Evolutionary conservation across 2,797 vertebrate genomes (phyloP).

Genomic region (Argya squamiceps): DNA sequence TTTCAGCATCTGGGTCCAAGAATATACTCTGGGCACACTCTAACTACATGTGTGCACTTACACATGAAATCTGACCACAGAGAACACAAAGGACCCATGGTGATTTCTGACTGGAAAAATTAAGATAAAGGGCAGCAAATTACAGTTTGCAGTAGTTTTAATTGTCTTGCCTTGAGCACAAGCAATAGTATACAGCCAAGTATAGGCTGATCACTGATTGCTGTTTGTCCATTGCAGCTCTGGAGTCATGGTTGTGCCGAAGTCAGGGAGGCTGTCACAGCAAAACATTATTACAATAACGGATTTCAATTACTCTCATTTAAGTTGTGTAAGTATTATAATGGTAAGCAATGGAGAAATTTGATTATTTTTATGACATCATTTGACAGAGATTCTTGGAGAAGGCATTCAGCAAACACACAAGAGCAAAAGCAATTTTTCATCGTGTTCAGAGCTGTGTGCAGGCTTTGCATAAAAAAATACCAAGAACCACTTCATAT

Average conservation of each 20-base stretch:
- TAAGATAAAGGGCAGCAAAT: not conserved
- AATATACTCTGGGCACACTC: not conserved
- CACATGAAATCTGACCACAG: rapidly evolving
- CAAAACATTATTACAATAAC: not conserved
- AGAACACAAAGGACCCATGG: not conserved
- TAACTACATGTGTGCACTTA: not conserved
- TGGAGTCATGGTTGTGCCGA: rapidly evolving
- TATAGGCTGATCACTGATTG: not conserved
- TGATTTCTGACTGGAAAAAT: not conserved
- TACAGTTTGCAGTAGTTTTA: not conserved
- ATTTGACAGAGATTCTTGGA: not conserved
- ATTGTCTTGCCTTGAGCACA: not conserved
- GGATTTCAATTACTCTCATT: not conserved
- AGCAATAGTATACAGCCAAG: not conserved
- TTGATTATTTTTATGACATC: not conserved
- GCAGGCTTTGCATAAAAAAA: not conserved
- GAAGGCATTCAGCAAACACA: not conserved
- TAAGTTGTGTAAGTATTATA: not conserved
- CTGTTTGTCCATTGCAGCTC: not conserved
- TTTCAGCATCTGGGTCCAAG: not conserved
- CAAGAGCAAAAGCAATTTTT: not conserved
- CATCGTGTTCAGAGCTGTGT: not conserved
- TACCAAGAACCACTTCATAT: not conserved
- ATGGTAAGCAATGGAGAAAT: not conserved
- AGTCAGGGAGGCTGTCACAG: not conserved